Percentiles rank a stretch among this genome's conserved stretches.
phyloP scores from a whole-genome alignment of 1,140 invertebrate genomes.

The Frieseomelitta varia region DNA sequence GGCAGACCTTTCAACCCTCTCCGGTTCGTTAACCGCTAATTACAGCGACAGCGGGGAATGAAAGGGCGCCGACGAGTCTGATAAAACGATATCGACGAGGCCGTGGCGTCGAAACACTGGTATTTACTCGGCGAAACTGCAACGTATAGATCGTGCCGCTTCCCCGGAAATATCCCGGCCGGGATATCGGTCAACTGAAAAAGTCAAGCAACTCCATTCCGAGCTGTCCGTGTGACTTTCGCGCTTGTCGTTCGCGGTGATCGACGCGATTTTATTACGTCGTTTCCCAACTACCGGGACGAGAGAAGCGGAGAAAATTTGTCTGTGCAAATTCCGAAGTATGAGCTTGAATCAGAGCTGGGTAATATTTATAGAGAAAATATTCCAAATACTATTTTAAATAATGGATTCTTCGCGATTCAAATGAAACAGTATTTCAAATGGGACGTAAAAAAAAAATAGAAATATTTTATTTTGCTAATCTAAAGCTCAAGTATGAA shows the following conservation, averaged over 20 bases:
- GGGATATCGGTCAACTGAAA: background rate
- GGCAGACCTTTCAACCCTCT: conserved; percentile 13
- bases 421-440: too few relatives aligned
- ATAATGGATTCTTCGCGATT: too few relatives aligned
- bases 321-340: too few relatives aligned
- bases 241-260: background rate
- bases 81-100: conserved; percentile 29
- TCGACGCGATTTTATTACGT: background rate
- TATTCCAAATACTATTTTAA: too few relatives aligned
- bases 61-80: conserved; percentile 13
- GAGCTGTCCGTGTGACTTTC: background rate
- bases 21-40: conserved; percentile 39
- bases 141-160: background rate
- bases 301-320: too few relatives aligned
- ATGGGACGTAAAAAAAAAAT: too few relatives aligned
- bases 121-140: conserved; percentile 10
- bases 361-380: too few relatives aligned
- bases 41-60: conserved; percentile 42
- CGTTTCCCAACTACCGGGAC: background rate
- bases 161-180: background rate
- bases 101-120: background rate
- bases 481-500: too few relatives aligned
- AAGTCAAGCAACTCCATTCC: background rate
- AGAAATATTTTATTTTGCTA: too few relatives aligned
- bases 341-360: too few relatives aligned